Evolutionary conservation across 1,140 invertebrate species (phyloP), one percentile per base, ranked within the genome.

Genomic region (Reticulitermes speratus): DNA sequence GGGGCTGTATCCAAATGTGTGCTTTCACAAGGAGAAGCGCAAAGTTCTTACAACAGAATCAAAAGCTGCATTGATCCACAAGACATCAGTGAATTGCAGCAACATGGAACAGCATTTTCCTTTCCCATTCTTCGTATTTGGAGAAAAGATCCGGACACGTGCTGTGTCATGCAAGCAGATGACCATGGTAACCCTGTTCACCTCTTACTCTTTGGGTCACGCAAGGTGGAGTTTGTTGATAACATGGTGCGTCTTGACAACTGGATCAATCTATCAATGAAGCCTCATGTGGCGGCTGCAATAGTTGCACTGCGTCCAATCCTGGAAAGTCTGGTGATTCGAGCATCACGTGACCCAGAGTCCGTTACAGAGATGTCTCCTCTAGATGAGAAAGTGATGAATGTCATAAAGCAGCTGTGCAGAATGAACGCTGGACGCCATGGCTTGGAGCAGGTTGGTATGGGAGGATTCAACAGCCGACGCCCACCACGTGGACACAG

Each of bases 121-220:
- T 1, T 98, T 96, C 87, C 98, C 98, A 8, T 97, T 99, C 89
- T 99, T 99, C 90, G 96, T 99, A 59, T 99, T 99, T 91, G 98
- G 98, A 6, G 98, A 99, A 92, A 99, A 99, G 94, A 97, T 99
- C 83, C 94, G 98, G 85, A 99, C 98, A 0, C 93, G 97, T 88
- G 97, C 98, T 12, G 97, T 99, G n/a, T 96, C 96, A 25, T 99
- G 98, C 90, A 99, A 99, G 90, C 97, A 99, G 92, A 96, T 98
- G 93, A 98, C 97, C 0, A 99, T 99, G 97, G 96, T 99, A 3
- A 95, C 97, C 3, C 98, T 0, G 90, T 99, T 87, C 98, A 99
- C 91, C 91, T 99, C 11, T 90, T 99, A 87, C 90, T 99, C 12
- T 99, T 99, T 92, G 98, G 96, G 9, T 95, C 94, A 52, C 93